Evolutionary conservation across 2,888 invertebrate genomes (phyloP).

Genomic region (Pilophorus perplexus): DNA sequence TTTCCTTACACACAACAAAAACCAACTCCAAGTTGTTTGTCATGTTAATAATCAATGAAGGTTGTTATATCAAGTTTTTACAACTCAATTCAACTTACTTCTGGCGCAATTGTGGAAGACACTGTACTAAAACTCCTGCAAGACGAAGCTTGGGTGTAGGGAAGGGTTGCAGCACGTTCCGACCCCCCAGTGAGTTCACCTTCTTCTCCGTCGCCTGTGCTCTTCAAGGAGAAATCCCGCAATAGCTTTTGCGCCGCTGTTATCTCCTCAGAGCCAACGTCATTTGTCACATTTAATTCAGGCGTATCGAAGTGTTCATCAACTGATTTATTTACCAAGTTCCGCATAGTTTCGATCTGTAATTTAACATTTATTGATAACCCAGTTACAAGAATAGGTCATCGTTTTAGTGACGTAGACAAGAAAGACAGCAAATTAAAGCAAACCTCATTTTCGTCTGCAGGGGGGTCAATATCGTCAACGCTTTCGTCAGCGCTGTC

Average conservation of each 20-base stretch:
- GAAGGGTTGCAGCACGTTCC: neutral
- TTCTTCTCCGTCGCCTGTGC: neutral
- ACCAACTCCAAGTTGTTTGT: no score
- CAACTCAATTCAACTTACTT: no score
- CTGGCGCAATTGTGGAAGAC: constrained; percentile 76
- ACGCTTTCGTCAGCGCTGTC: neutral
- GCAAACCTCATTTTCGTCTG: neutral
- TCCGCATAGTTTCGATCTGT: constrained; percentile 32
- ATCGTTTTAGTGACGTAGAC: neutral
- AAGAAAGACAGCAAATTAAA: neutral
- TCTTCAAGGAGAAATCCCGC: constrained; percentile 19
- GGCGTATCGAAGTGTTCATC: constrained; percentile 11
- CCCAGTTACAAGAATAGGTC: neutral
- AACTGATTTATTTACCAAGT: constrained; percentile 46
- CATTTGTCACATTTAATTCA: no score
- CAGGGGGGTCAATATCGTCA: neutral
- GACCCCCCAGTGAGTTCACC: neutral
- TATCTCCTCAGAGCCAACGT: neutral
- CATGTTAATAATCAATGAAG: no score
- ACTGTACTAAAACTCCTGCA: constrained; percentile 60
- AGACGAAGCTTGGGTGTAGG: constrained; percentile 14
- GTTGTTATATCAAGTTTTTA: no score
- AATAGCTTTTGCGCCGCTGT: constrained; percentile 32
- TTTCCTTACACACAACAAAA: no score
- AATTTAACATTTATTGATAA: neutral